Evolutionary conservation across 2,797 vertebrate species (phyloP), one percentile per base, ranked within the genome.

Genomic region (Huso huso): DNA sequence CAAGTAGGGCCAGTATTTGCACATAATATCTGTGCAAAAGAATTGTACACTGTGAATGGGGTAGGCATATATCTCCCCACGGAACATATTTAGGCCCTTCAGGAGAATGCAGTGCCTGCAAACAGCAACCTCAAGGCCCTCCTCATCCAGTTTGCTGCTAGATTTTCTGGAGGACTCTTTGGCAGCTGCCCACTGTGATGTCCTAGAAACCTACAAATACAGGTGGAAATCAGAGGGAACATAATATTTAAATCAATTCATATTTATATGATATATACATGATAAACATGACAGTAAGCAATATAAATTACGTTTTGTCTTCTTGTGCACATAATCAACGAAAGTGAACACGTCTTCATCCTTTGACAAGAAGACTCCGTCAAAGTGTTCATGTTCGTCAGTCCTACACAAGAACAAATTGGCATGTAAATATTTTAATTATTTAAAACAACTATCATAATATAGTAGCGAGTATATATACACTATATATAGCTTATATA

Each of bases 121-220:
- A 18, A 62, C 61, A 62, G 61, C 61, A 62, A 62, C 61, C 57
- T 66, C 64, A 66, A 66, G 51, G 57, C 64, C 64, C 49, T 66
- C 64, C 51, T 66, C 64, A 6, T 66, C 53, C 13, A 66, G 64
- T 52, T 55, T 66, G 53, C 12, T 66, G 37, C 18, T 55, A 55
- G 64, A 52, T 48, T 66, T 66, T 37, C 57, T 66, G 6, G 65
- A 51, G 6, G 64, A 51, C 64, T 66, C 64, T 53, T 48, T 11
- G 53, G 64, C 64, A 53, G 64, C 52, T 6, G 64, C 49, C 37
- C 15, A 18, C 15, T 18, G 15, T 18, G 15, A 18, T 18, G 15
- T 18, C 15, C 15, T 18, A 18, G 15, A 18, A 1, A 18, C 15
- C 15, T 18, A 18, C 15, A 18, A 18, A 18, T 18, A 18, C 15